Conservation (phyloP, 2,113 vertebrate species). For the Amazona guildingii region DNA sequence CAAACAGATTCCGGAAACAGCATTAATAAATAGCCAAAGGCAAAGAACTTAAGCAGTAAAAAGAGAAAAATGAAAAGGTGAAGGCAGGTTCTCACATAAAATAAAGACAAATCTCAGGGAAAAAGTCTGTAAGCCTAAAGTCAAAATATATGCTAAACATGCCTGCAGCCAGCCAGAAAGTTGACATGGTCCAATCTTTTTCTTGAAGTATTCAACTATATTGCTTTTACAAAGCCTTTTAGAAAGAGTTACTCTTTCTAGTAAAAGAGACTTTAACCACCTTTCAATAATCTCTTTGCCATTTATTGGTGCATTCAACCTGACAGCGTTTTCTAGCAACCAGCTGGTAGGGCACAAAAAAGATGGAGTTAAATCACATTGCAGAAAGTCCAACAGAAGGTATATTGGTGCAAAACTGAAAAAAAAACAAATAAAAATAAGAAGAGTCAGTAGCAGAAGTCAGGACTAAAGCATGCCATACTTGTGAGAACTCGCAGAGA, state of each 20-base stretch:
- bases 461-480: background rate
- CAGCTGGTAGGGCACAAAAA: background rate
- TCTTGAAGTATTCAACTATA: background rate
- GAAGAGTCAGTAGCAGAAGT: background rate
- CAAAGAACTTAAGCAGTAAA: background rate
- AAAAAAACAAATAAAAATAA: background rate
- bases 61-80: background rate
- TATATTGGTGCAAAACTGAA: background rate
- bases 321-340: background rate
- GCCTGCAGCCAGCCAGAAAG: background rate
- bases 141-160: background rate
- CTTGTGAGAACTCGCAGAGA: background rate
- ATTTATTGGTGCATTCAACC: background rate
- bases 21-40: background rate
- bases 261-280: background rate
- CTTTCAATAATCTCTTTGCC: background rate
- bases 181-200: background rate
- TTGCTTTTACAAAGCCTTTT: background rate
- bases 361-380: background rate
- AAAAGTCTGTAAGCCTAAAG: background rate
- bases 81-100: background rate
- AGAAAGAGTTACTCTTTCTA: background rate
- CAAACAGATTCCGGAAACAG: background rate
- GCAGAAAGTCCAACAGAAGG: background rate
- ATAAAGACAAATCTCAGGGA: background rate